phyloP scores from a whole-genome alignment of 2,888 invertebrate species.

The Parthenolecanium corni region DNA sequence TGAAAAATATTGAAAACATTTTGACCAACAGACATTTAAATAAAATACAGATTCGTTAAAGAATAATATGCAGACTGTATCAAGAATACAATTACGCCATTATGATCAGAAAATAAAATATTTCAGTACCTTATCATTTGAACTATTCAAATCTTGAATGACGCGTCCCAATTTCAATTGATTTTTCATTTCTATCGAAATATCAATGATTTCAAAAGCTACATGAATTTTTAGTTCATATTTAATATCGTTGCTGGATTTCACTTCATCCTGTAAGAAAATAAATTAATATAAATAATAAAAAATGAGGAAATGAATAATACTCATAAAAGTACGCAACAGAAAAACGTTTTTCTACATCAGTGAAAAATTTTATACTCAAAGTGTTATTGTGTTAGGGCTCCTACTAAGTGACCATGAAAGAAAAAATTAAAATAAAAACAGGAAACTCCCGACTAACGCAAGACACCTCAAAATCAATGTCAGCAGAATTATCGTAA shows the following conservation, averaged over 20 bases:
- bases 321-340: background rate
- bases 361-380: background rate
- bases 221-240: conserved; percentile 18
- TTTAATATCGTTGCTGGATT: conserved; percentile 7
- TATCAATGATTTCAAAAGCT: conserved; percentile 22
- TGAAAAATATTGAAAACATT: too few relatives aligned
- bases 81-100: too few relatives aligned
- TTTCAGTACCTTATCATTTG: conserved; percentile 16
- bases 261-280: background rate
- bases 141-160: background rate
- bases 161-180: conserved; percentile 16
- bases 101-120: too few relatives aligned
- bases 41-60: too few relatives aligned
- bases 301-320: background rate
- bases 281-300: background rate
- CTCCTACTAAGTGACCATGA: too few relatives aligned
- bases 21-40: too few relatives aligned
- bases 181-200: conserved; percentile 25
- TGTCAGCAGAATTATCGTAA: background rate
- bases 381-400: background rate
- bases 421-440: background rate
- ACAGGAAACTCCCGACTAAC: too few relatives aligned
- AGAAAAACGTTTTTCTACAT: background rate
- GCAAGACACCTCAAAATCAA: background rate
- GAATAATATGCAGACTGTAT: too few relatives aligned